Base-by-base conservation (phyloP, 2,888 invertebrate genomes). In the Tenthredo amoena region DNA sequence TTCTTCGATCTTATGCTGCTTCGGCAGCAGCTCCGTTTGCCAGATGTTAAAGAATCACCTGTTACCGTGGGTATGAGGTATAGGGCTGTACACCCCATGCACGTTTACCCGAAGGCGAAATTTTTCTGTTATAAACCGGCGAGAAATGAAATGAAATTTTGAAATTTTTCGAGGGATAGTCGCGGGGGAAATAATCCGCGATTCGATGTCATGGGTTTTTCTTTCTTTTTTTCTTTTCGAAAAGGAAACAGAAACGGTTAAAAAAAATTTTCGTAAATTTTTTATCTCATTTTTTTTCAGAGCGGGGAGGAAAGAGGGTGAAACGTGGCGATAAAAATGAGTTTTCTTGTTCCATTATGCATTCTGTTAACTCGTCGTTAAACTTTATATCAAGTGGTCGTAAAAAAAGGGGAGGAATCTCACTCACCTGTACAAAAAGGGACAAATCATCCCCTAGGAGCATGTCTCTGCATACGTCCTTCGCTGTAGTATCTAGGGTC, bases 401-500 rank as follows among this genome's bases (percentile, higher is more conserved):
- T n/a, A n/a, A 7, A 55, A 87, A 87, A 47, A 15, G 15, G 47
- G 76, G 87, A 86, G 86, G 85, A 88, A 88, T 88, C 86, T 86
- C 7, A 34, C 88, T 89, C 88, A 93, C 93, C 93, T 92, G 92
- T 62, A 93, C 88, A 87, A 91, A 93, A 86, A 93, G 90, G 10
- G 93, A 91, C 87, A 93, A 89, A 85, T 92, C 91, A 62, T 93
- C 92, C 71, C 92, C 91, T 9, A 96, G 94, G 2, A 95, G 94
- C 87, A 96, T 93, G 87, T 94, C 94, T 84, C 93, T 90, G 89
- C 94, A 93, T 87, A 94, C 92, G 87, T 94, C 94, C 31, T 90
- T 94, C 71, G 95, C 95, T 86, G 95, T 95, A 18, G 95, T 95
- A 74, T 95, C 95, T 34, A 95, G 94, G 89, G 95, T 95, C 79